These are phyloP conservation scores for Seriola quinqueradiata DNA, from an alignment of 2,113 vertebrate species.

Conservation along the genomic window DNA sequence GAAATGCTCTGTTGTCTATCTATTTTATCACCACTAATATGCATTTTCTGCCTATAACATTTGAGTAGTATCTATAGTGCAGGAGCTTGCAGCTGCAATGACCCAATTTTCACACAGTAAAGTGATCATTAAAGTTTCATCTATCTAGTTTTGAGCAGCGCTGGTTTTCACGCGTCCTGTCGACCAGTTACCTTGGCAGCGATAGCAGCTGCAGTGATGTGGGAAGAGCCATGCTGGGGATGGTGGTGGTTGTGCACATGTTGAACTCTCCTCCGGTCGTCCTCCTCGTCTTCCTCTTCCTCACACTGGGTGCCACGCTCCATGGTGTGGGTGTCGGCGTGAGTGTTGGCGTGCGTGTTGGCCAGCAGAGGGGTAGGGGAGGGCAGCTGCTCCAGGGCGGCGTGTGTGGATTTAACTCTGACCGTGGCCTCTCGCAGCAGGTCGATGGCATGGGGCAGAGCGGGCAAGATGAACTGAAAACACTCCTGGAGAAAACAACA, in stretches of 20 bases:
- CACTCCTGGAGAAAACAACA: conserved; percentile 89
- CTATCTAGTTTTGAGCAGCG: conserved; percentile 25
- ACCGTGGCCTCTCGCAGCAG: conserved; percentile 96
- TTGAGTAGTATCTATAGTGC: conserved; percentile 16
- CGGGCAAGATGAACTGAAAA: conserved; percentile 99
- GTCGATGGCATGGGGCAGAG: conserved; percentile 98
- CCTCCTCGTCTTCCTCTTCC: conserved; percentile 89
- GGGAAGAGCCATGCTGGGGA: conserved; percentile 95
- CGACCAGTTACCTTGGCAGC: conserved; percentile 93
- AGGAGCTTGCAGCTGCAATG: conserved; percentile 46
- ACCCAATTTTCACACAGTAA: conserved; percentile 48
- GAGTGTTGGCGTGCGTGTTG: conserved; percentile 88
- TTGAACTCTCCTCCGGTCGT: conserved; percentile 65
- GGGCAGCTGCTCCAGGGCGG: conserved; percentile 96
- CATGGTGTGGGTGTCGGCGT: conserved; percentile 95
- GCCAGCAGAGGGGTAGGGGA: conserved; percentile 89
- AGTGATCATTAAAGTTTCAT: conserved; percentile 61
- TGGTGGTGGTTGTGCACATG: conserved; percentile 86
- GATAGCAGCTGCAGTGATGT: conserved; percentile 97
- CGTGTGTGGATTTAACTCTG: conserved; percentile 94
- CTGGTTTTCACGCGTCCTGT: not conserved
- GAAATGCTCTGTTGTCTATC: not conserved
- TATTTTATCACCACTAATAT: not conserved
- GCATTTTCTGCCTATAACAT: conserved; percentile 14
- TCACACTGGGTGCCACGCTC: conserved; percentile 98